Evolutionary conservation across 2,888 invertebrate species (phyloP).

Genomic region (Cephus nigrinus): DNA sequence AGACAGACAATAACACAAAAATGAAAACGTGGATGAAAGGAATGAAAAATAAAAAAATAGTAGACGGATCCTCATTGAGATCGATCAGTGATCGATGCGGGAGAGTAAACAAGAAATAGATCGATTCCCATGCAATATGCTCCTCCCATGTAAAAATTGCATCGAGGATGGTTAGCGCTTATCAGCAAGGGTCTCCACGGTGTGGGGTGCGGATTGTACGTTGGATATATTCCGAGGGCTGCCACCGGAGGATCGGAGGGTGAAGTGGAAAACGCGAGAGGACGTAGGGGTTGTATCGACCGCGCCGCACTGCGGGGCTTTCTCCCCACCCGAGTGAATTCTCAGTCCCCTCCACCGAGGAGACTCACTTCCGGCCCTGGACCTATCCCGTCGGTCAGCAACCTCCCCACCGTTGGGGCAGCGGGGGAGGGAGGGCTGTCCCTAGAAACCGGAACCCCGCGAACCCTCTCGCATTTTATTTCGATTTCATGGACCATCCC

Average conservation of each 20-base stretch:
- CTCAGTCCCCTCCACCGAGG: neutral
- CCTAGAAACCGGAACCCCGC: constrained; percentile 8
- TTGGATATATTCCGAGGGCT: too few relatives aligned
- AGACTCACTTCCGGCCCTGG: constrained; percentile 9
- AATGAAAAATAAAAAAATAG: too few relatives aligned
- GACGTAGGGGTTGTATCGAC: constrained; percentile 59
- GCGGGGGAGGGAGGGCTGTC: neutral
- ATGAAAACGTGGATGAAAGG: too few relatives aligned
- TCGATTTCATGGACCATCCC: neutral
- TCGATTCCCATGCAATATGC: too few relatives aligned
- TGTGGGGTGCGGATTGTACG: constrained; percentile 28
- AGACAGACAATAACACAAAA: too few relatives aligned
- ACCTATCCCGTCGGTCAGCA: constrained; percentile 16
- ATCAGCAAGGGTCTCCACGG: too few relatives aligned
- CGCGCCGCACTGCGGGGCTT: constrained; percentile 66
- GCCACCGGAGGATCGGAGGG: too few relatives aligned
- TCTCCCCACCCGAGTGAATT: constrained; percentile 52
- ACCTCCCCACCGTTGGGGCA: neutral
- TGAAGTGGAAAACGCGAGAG: too few relatives aligned
- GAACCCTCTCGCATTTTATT: constrained; percentile 9
- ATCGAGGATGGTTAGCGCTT: too few relatives aligned
- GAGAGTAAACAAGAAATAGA: too few relatives aligned
- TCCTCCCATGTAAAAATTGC: too few relatives aligned
- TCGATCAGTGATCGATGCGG: neutral
- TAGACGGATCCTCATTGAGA: too few relatives aligned